Base-by-base conservation (phyloP, 2,113 vertebrate species). In the Piprites chloris region DNA sequence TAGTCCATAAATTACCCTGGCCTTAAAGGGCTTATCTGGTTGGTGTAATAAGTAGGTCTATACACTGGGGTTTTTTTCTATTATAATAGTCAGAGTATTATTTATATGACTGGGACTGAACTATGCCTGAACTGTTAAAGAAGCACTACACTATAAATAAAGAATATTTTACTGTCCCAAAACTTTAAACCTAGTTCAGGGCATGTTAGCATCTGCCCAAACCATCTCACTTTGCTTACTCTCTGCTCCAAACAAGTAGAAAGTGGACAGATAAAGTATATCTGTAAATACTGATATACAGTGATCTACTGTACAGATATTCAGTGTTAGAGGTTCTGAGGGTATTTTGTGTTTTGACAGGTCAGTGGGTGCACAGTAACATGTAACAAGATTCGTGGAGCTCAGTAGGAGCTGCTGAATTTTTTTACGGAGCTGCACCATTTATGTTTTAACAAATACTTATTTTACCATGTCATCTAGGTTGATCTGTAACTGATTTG, bases 71-170 rank as follows among this genome's bases (percentile, higher is more conserved):
- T 9, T 65, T 89, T 56, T 87, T 72, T 14, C 75, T 80, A 4
- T 92, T 96, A 52, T 32, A 85, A 85, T 67, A 92, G 79, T 83
- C 82, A 88, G 55, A 41, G 32, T 81, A 58, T 90, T 96, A 94
- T 94, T 97, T 97, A 93, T 94, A 95, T 50, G 65, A 41, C 52
- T 62, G 69, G 28, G 66, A 62, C 46, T 97, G 96, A 97, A 96
- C 95, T 96, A 52, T 78, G 87, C 41, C 93, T 96, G 95, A 97
- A 96, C 96, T 89, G 58, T 68, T 88, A 90, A 92, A 92, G 85
- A 86, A 93, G 76, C 50, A 13, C 73, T 81, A 44, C 37, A 22
- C 47, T 87, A 56, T 89, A 95, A 93, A 93, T 97, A 87, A 90
- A 85, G 50, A 76, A 9, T 53, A 35, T 90, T 96, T 94, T 93